These are phyloP conservation scores for Struthidea cinerea DNA, from an alignment of 2,113 vertebrate species.

Conservation along the genomic window DNA sequence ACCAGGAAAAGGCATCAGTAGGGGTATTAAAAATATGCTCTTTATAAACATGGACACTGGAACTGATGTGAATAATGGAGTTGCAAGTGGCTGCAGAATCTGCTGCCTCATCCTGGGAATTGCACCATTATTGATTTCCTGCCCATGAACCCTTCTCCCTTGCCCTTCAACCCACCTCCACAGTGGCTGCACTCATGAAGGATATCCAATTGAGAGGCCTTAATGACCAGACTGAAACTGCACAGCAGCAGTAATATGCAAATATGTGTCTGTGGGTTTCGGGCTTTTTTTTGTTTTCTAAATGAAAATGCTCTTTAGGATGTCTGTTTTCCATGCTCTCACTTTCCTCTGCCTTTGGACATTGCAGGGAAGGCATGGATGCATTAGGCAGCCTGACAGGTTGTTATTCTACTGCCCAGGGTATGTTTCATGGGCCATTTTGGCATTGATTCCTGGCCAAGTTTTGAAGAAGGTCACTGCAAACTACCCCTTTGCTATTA, in stretches of 20 bases:
- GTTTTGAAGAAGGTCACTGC: neutral
- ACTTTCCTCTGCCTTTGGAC: neutral
- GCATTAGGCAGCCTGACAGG: neutral
- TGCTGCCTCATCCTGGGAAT: constrained; percentile 24
- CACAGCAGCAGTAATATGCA: neutral
- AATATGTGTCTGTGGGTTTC: neutral
- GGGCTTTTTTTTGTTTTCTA: neutral
- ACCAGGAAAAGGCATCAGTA: no score
- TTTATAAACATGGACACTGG: neutral
- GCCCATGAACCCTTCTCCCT: neutral
- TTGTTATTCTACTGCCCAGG: neutral
- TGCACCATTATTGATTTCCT: constrained; percentile 30
- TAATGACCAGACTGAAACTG: neutral
- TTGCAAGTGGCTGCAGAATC: neutral
- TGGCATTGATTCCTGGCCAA: neutral
- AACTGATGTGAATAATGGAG: neutral
- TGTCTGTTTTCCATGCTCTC: neutral
- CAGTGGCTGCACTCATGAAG: neutral
- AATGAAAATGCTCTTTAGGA: neutral
- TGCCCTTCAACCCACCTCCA: neutral
- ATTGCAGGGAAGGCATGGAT: neutral
- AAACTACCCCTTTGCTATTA: neutral
- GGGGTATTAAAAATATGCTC: neutral
- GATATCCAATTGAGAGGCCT: neutral
- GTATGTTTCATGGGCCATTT: neutral